Conservation (phyloP, 2,888 invertebrate species). For the Scelioninae gen. 2 region DNA sequence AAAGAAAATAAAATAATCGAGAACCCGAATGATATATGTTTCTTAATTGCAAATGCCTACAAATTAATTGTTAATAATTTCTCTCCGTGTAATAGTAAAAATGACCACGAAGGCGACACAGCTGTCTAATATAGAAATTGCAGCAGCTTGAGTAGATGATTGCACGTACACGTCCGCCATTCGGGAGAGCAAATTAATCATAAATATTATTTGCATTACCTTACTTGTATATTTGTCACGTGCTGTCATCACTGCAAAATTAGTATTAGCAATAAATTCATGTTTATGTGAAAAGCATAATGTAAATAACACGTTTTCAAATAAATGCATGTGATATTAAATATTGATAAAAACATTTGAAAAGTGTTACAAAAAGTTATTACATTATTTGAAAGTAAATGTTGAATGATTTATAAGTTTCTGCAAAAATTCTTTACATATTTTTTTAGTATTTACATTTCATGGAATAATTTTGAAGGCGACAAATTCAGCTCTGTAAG, state of each 20-base stretch:
- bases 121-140: slow-evolving; percentile 30
- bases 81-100: slow-evolving; percentile 24
- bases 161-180: slow-evolving; percentile 41
- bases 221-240: slow-evolving; percentile 44
- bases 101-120: slow-evolving; percentile 9
- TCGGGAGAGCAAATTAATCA: slow-evolving; percentile 33
- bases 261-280: slow-evolving; percentile 38
- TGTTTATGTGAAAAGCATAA: slow-evolving; percentile 45
- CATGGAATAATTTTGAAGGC: too few relatives aligned
- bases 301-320: slow-evolving; percentile 4
- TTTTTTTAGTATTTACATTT: too few relatives aligned
- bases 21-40: too few relatives aligned
- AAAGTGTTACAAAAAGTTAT: too few relatives aligned
- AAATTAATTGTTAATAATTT: slow-evolving; percentile 3
- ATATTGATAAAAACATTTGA: too few relatives aligned
- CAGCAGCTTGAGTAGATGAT: slow-evolving; percentile 53
- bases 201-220: slow-evolving; percentile 44
- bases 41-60: too few relatives aligned
- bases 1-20: too few relatives aligned
- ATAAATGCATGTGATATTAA: slow-evolving; percentile 4
- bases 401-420: too few relatives aligned
- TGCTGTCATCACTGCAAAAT: slow-evolving; percentile 52
- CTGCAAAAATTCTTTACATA: too few relatives aligned
- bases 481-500: too few relatives aligned
- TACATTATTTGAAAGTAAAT: too few relatives aligned